phyloP scores from a whole-genome alignment of 2,797 vertebrate species.

The Eremophila alpestris region DNA sequence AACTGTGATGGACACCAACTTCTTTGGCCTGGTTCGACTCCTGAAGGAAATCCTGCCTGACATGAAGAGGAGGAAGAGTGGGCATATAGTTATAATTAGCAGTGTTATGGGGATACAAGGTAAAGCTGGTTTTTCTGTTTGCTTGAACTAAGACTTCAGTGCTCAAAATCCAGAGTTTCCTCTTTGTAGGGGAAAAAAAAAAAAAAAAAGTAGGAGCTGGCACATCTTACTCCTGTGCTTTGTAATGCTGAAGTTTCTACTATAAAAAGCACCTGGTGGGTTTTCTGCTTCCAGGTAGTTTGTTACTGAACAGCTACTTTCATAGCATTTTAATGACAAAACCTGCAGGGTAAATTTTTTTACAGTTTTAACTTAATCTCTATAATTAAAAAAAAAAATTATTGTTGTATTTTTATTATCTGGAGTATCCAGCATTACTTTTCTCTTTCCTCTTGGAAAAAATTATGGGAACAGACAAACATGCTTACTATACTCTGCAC shows the following conservation, averaged over 20 bases:
- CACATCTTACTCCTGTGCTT: neutral
- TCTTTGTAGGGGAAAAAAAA: neutral
- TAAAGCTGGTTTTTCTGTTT: neutral
- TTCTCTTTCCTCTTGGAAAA: neutral
- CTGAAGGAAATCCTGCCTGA: conserved; percentile 87
- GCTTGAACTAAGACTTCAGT: neutral
- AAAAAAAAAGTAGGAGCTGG: neutral
- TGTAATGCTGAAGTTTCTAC: neutral
- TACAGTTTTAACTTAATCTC: neutral
- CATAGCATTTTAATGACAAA: neutral
- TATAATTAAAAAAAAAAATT: neutral
- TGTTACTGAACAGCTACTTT: neutral
- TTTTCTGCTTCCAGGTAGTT: neutral
- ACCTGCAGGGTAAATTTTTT: neutral
- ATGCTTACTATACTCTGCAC: neutral
- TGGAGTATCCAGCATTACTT: neutral
- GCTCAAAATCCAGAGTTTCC: neutral
- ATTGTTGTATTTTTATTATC: neutral
- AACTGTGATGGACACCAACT: conserved; percentile 89
- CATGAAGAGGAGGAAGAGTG: conserved; percentile 87
- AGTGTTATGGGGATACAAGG: conserved; percentile 90
- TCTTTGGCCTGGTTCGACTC: conserved; percentile 86
- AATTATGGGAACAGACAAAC: neutral
- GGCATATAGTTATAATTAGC: conserved; percentile 89
- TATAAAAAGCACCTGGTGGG: neutral